Conservation (phyloP, 2,888 invertebrate species). For the Acronicta leporina region DNA sequence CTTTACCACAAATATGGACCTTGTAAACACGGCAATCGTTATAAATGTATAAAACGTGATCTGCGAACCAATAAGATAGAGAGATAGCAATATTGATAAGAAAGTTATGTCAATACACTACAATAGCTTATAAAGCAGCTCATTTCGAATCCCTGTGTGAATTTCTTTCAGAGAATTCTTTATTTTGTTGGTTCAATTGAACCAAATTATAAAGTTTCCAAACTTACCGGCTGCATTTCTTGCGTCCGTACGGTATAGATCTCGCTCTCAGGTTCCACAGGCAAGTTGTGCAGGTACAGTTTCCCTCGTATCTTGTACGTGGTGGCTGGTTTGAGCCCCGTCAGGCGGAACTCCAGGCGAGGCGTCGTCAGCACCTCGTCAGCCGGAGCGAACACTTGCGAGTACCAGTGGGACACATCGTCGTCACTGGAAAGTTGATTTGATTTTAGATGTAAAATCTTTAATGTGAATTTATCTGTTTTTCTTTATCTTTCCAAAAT, state of each 20-base stretch:
- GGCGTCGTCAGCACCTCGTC: constrained; percentile 95
- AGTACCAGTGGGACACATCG: constrained; percentile 93
- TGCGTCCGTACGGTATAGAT: constrained; percentile 93
- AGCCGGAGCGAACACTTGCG: constrained; percentile 96
- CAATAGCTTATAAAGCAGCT: too few species aligned
- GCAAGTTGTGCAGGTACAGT: constrained; percentile 93
- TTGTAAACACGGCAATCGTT: too few species aligned
- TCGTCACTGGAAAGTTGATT: constrained; percentile 84
- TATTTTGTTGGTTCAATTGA: neutral
- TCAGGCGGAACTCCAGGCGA: constrained; percentile 95
- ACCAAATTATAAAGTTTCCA: neutral
- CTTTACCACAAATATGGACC: too few species aligned
- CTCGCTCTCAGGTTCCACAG: constrained; percentile 93
- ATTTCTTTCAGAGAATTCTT: too few species aligned
- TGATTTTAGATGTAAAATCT: neutral
- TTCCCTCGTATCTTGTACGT: constrained; percentile 95
- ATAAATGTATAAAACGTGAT: too few species aligned
- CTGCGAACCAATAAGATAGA: too few species aligned
- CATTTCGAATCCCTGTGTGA: too few species aligned
- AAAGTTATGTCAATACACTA: too few species aligned
- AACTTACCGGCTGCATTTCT: constrained; percentile 77
- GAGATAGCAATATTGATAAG: too few species aligned
- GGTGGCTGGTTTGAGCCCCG: constrained; percentile 93
- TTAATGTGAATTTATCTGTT: too few species aligned
- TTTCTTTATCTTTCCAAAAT: too few species aligned